Percentiles rank a stretch among this genome's conserved stretches.
Conservation (phyloP, 2,888 invertebrate genomes). For the Tenodera sinensis region DNA sequence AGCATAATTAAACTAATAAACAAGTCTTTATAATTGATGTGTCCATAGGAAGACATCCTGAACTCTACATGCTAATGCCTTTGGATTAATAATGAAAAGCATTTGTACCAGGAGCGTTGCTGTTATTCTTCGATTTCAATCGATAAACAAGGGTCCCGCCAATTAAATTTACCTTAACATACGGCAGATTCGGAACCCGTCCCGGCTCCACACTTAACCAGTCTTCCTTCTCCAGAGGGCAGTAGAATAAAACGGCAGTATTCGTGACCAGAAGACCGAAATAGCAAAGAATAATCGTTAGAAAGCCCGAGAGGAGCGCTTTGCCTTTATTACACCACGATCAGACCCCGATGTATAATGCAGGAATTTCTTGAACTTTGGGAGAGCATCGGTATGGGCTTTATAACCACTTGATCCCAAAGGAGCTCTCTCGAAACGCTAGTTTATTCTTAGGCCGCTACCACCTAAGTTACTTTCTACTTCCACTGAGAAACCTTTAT, state of each 20-base stretch:
- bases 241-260: background rate
- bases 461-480: background rate
- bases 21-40: too few relatives aligned
- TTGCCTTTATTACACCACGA: background rate
- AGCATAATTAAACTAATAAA: too few relatives aligned
- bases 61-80: too few relatives aligned
- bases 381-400: background rate
- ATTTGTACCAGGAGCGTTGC: too few relatives aligned
- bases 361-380: background rate
- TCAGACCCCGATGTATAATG: background rate
- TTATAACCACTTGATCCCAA: background rate
- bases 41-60: too few relatives aligned
- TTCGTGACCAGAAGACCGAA: background rate
- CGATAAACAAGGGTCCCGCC: background rate
- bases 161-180: background rate
- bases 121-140: too few relatives aligned
- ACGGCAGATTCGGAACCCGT: background rate
- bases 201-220: background rate
- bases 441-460: background rate
- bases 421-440: background rate
- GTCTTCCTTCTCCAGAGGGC: background rate
- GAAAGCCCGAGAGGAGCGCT: background rate
- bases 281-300: background rate
- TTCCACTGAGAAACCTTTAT: background rate
- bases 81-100: too few relatives aligned